Base-by-base conservation (phyloP, 1,140 invertebrate genomes). In the Psilanteris sp. region DNA sequence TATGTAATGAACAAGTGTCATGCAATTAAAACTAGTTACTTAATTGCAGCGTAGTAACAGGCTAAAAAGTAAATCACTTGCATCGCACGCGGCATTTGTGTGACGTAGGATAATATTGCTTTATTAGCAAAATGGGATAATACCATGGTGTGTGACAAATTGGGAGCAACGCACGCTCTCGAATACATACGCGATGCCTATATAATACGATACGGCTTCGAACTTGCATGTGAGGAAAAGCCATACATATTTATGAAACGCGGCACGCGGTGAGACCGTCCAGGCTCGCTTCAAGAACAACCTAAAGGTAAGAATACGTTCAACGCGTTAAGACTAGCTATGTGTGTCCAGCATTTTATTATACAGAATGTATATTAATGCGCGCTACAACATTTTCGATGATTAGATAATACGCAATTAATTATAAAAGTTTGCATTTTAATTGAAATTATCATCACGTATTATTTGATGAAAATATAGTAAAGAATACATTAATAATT, bases 71-170 rank as follows among this genome's bases (percentile, higher is more conserved):
- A 75, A 80, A 83, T 84, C 77, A 74, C 68, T 68, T 74, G 77
- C 16, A 50, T 73, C 62, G 61, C 75, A 76, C 78, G 70, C 64
- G 52, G 29, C 66, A 36, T 41, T 62, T 50, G 31, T 41, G 46
- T 24, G 66, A 48, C 52, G 71, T 36, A 39, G 76, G 67, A 71
- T 82, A 83, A 85, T 84, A 85, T 80, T 80, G 78, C 83, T 87
- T 86, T 87, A 87, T 88, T 87, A 88, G 80, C 71, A 76, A 85
- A 88, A 88, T 85, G 85, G 83, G 82, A 87, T 88, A 87, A 87
- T 88, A 82, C 84, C 83, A 83, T 80, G 85, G 82, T 86, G 85
- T 87, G 86, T 88, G 85, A 87, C 86, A 88, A 88, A 88, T 88
- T 88, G 86, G 85, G 84, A 88, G 85, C 84, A 87, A 88, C 81